phyloP scores from a whole-genome alignment of 1,140 invertebrate species.

The Heterodera schachtii region DNA sequence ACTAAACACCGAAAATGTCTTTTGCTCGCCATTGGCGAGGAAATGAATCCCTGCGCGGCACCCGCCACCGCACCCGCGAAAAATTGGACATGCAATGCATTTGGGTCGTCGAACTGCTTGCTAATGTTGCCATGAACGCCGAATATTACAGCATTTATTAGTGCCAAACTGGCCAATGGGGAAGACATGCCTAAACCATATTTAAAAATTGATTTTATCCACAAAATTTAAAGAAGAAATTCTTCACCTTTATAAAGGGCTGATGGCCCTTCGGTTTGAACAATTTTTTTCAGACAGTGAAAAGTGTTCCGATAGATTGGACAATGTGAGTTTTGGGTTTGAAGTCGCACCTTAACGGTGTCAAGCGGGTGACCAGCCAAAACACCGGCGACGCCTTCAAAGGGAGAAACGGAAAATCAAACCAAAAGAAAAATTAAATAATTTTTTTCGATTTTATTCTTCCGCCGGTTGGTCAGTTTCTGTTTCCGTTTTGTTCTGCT shows the following conservation, averaged over 20 bases:
- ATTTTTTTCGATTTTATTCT: not conserved
- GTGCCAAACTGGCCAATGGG: constrained; percentile 76
- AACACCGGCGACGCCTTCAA: constrained; percentile 79
- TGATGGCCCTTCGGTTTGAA: constrained; percentile 76
- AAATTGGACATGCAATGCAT: constrained; percentile 70
- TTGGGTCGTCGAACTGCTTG: constrained; percentile 47
- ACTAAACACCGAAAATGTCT: constrained; percentile 77
- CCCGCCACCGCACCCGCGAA: constrained; percentile 76
- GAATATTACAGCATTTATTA: constrained; percentile 87
- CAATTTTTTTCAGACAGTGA: constrained; percentile 87
- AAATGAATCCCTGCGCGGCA: constrained; percentile 78
- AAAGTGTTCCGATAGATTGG: constrained; percentile 83
- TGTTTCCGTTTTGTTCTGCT: not conserved
- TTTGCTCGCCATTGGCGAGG: constrained; percentile 70
- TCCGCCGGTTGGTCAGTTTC: not conserved
- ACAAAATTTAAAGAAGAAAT: not conserved
- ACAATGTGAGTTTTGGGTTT: constrained; percentile 75
- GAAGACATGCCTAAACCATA: constrained; percentile 76
- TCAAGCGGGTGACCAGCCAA: constrained; percentile 88
- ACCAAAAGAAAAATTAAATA: too few relatives aligned
- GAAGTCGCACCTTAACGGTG: constrained; percentile 76
- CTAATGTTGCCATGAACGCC: constrained; percentile 75
- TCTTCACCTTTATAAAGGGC: constrained; percentile 26
- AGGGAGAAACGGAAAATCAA: constrained; percentile 1
- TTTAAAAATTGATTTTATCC: not conserved